Base-by-base conservation (phyloP, 1,140 invertebrate species). In the Melanaphis sacchari region DNA sequence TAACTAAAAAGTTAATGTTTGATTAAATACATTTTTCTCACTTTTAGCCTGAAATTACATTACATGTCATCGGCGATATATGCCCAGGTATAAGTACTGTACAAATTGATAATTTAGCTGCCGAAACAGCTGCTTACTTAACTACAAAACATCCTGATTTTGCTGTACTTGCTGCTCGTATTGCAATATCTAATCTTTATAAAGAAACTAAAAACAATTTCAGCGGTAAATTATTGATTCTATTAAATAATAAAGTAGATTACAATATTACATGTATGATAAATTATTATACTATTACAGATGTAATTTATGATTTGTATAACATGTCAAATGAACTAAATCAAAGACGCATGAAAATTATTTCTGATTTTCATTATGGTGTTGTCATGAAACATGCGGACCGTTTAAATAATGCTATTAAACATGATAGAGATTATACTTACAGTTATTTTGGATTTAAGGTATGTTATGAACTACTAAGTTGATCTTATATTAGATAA, bases 371-470 rank as follows among this genome's bases (percentile, higher is more conserved):
- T 92, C 97, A 98, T 94, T 97, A 98, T 94, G 96, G 98, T 66
- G 97, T 99, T 88, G 97, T 99, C 5, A 97, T 97, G 95, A 96
- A 97, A 49, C 97, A 99, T 96, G 97, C 98, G 40, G 98, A 99
- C 93, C 96, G 96, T 94, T 95, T 99, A 2, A 99, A 99, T 95
- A 99, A 98, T 36, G 97, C 98, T 8, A 99, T 99, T 94, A 98
- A 99, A 88, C 99, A 99, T 95, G 98, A 99, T 94, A 96, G 99
- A 94, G 99, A 99, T 96, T 99, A 98, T 95, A 97, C 96, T 93
- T 99, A 99, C 95, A 99, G 99, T 95, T 99, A 99, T 95, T 99
- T 99, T 96, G 99, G 99, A 66, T 99, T 99, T 94, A 99, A 99
- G 96, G 96, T 96, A 95, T 93, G 11, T 22, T 41, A 3, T 40